These are phyloP conservation scores for Bungarus multicinctus DNA, from an alignment of 2,113 vertebrate species.

Conservation along the genomic window DNA sequence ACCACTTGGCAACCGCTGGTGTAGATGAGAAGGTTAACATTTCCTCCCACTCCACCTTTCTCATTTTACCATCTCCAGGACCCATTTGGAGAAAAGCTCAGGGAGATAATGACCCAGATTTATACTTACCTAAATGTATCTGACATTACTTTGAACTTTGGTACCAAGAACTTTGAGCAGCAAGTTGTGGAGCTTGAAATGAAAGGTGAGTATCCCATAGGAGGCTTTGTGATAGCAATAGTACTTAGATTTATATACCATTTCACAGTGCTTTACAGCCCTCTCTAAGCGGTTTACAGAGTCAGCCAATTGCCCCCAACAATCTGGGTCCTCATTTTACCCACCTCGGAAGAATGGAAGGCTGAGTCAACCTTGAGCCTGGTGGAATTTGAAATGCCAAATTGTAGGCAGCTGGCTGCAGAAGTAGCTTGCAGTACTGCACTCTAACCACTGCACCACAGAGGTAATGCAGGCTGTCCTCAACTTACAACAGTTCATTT, in stretches of 20 bases:
- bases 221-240: neutral
- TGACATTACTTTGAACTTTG: constrained; percentile 54
- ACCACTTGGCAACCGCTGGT: too few species aligned
- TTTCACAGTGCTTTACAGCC: too few species aligned
- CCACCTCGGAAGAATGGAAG: too few species aligned
- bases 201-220: constrained; percentile 63
- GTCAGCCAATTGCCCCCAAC: too few species aligned
- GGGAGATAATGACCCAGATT: constrained; percentile 79
- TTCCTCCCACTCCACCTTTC: neutral
- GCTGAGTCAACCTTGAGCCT: too few species aligned
- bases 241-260: too few species aligned
- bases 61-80: constrained; percentile 69
- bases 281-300: too few species aligned
- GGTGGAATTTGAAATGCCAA: too few species aligned
- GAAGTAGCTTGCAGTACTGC: too few species aligned
- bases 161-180: constrained; percentile 85
- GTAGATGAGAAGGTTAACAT: neutral
- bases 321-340: too few species aligned
- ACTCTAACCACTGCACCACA: too few species aligned
- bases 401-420: too few species aligned
- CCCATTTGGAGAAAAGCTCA: constrained; percentile 83
- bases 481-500: neutral
- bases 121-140: constrained; percentile 67
- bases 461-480: neutral
- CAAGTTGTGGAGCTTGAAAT: constrained; percentile 78